Conservation (phyloP, 2,888 invertebrate genomes). For the Meloe dianella region DNA sequence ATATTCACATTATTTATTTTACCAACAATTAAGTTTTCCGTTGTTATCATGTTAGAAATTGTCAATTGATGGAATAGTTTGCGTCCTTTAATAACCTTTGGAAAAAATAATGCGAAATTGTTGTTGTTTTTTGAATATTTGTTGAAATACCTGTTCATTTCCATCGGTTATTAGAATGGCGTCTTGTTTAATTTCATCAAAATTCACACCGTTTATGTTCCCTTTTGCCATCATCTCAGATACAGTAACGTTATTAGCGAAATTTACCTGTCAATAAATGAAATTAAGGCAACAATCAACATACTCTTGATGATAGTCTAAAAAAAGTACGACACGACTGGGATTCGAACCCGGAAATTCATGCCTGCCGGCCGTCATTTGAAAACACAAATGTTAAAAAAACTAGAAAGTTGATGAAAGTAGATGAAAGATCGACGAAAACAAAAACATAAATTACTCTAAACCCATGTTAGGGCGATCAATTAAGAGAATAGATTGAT, state of each 20-base stretch:
- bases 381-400: no score
- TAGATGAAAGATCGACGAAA: no score
- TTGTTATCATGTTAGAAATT: slow-evolving; percentile 28
- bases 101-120: slow-evolving; percentile 21
- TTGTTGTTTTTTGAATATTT: not conserved
- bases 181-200: slow-evolving; percentile 50
- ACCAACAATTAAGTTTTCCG: slow-evolving; percentile 38
- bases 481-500: no score
- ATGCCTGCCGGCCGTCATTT: no score
- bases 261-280: slow-evolving; percentile 41
- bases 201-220: slow-evolving; percentile 48
- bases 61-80: slow-evolving; percentile 44
- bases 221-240: slow-evolving; percentile 40
- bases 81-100: slow-evolving; percentile 47
- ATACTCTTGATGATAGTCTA: no score
- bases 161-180: slow-evolving; percentile 46
- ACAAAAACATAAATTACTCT: no score
- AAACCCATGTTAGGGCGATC: no score
- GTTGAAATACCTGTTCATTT: slow-evolving; percentile 46
- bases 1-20: slow-evolving; percentile 46
- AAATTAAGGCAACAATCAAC: no score
- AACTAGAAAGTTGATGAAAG: no score
- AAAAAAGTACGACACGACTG: no score
- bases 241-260: slow-evolving; percentile 42
- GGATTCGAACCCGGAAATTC: no score